Evolutionary conservation across 30 jellyfish, hydroid and myxozoan genomes (phyloP).

Genomic region (Clytia hemisphaerica): DNA sequence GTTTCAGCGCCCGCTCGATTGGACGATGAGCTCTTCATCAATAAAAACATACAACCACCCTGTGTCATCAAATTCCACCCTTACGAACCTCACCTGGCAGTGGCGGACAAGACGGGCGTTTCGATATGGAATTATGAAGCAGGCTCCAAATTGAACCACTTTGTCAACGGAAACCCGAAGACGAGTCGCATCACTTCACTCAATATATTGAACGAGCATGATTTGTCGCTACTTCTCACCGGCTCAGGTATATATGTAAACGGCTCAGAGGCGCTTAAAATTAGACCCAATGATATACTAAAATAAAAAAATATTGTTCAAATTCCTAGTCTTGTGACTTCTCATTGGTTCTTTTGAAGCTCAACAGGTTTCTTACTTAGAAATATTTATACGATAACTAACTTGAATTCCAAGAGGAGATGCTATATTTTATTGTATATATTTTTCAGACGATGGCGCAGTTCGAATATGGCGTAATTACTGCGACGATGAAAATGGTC

Average conservation of each 20-base stretch:
- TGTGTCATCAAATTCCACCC: slow-evolving; percentile 75
- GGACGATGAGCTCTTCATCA: slow-evolving; percentile 78
- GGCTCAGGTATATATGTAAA: slow-evolving; percentile 78
- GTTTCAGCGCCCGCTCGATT: slow-evolving; percentile 42
- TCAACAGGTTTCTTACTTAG: no score
- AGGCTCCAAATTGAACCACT: slow-evolving; percentile 58
- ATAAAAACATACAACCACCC: slow-evolving; percentile 70
- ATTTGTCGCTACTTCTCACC: slow-evolving; percentile 72
- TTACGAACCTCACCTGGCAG: slow-evolving; percentile 77
- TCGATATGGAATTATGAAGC: slow-evolving; percentile 83
- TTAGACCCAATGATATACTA: no score
- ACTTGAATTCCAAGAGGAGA: no score
- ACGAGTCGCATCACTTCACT: slow-evolving; percentile 80
- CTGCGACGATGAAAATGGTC: slow-evolving; percentile 39
- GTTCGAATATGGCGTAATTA: slow-evolving; percentile 92
- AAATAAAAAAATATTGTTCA: no score
- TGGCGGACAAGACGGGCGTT: slow-evolving; percentile 74
- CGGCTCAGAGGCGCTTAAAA: no score
- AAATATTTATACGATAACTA: no score
- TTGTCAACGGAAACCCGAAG: slow-evolving; percentile 78
- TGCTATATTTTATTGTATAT: no score
- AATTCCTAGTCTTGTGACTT: no score
- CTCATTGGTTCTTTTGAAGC: no score
- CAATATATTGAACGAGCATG: slow-evolving; percentile 81
- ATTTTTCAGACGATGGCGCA: slow-evolving; percentile 79